Conservation (phyloP, 2,113 vertebrate genomes). For the Colius striatus region DNA sequence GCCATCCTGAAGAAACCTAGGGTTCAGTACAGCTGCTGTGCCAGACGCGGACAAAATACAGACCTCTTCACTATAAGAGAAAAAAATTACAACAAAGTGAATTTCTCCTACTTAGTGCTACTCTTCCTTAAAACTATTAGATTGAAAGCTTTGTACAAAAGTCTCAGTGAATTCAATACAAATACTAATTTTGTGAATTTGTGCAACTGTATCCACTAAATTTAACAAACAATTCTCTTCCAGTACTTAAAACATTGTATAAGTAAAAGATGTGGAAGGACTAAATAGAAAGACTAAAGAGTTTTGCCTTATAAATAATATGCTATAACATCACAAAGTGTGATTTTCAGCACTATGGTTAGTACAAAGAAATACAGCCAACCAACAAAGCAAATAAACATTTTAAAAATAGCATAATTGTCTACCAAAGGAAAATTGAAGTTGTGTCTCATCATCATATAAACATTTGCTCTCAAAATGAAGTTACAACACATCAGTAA, state of each 20-base stretch:
- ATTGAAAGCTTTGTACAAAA: neutral
- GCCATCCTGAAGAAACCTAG: conserved; percentile 94
- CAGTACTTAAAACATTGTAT: neutral
- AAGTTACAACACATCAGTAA: neutral
- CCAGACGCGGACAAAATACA: conserved; percentile 98
- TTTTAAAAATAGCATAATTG: neutral
- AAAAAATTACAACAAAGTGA: conserved; percentile 51
- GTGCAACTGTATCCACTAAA: neutral
- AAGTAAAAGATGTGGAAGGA: neutral
- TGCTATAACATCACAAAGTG: neutral
- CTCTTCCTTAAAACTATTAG: neutral
- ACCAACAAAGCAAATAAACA: neutral
- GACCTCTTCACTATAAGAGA: conserved; percentile 91
- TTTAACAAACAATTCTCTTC: neutral
- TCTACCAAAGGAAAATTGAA: conserved; percentile 1
- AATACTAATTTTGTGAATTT: neutral
- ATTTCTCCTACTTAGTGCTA: neutral
- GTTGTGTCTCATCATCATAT: neutral
- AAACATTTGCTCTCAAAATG: neutral
- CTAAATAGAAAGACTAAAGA: neutral
- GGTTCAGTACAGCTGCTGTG: conserved; percentile 95
- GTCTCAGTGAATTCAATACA: neutral
- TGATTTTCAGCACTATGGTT: neutral
- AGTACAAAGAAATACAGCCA: neutral
- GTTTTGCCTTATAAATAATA: neutral